Evolutionary conservation across 1,140 invertebrate genomes (phyloP), one percentile per base, ranked within the genome.

Genomic region (Drosophila tropicalis): DNA sequence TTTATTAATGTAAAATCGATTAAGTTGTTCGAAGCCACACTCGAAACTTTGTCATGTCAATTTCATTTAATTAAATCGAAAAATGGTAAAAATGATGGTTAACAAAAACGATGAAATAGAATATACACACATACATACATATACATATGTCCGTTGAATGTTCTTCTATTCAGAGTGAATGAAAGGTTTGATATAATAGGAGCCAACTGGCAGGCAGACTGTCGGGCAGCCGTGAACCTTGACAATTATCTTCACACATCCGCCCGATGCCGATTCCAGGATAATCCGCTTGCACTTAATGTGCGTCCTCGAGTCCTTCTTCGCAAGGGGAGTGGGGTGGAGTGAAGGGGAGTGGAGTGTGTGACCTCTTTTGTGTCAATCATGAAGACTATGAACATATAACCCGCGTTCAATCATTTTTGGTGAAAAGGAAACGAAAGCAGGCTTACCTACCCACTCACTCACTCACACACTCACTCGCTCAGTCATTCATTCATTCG

Each of bases 211-310:
- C 44, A 51, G 44, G 17, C 9, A 51, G 44, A 51, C 44, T 62
- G 64, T 61, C 72, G 61, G 60, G 19, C 57, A 51, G 62, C 44
- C 60, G 63, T 76, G 73, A 76, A 68, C 72, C 75, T 79, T 87
- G 82, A 86, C 82, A 87, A 86, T 86, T 87, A 87, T 86, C 75
- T 68, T 86, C 74, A 74, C 78, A 85, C 78, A 81, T 81, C 66
- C 74, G 39, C n/a, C 51, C 39, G 41, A 17, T 70, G 15, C 17
- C 44, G 44, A 51, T 51, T 51, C 44, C 17, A 57, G 75, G 74
- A 71, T 86, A 86, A 86, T 67, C 83, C 62, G 83, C 76, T 76
- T 70, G 54, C 78, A 78, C 62, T 73, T 68, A 72, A 74, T 66
- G 63, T 71, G 68, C 44, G 76, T 79, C 76, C 70, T 34, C 66